Conservation (phyloP, 2,888 invertebrate genomes). For the Branchinecta sandiegonensis region DNA sequence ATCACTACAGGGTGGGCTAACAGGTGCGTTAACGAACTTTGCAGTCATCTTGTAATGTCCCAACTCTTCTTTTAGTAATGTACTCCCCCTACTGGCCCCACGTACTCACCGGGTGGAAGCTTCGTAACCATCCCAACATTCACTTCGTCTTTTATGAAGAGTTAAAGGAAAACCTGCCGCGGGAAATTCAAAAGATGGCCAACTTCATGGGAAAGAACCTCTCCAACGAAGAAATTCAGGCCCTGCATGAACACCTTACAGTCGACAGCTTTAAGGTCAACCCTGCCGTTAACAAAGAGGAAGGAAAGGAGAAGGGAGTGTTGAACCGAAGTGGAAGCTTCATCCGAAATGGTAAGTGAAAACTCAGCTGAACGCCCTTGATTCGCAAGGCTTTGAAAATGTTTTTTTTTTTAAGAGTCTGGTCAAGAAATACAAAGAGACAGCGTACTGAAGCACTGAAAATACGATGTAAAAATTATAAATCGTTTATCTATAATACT, state of each 20-base stretch:
- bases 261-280: conserved; percentile 1
- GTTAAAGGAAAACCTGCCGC: conserved; percentile 51
- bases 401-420: too few relatives aligned
- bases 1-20: too few relatives aligned
- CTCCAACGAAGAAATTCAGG: background rate
- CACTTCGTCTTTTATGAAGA: conserved; percentile 68
- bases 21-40: too few relatives aligned
- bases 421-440: too few relatives aligned
- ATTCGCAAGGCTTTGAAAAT: too few relatives aligned
- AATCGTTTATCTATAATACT: too few relatives aligned
- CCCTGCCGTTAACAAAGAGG: conserved; percentile 5
- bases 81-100: conserved; percentile 68
- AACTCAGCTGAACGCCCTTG: background rate
- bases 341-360: conserved; percentile 43
- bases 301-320: background rate
- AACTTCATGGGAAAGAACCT: conserved; percentile 51
- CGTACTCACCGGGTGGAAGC: conserved; percentile 56
- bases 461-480: too few relatives aligned
- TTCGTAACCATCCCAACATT: conserved; percentile 49
- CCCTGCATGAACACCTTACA: background rate
- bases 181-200: conserved; percentile 52
- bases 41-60: conserved; percentile 19
- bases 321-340: conserved; percentile 35
- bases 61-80: conserved; percentile 39
- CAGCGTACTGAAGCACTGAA: too few relatives aligned